Base-by-base conservation (phyloP, 2,888 invertebrate genomes). In the Dynastes grantii region DNA sequence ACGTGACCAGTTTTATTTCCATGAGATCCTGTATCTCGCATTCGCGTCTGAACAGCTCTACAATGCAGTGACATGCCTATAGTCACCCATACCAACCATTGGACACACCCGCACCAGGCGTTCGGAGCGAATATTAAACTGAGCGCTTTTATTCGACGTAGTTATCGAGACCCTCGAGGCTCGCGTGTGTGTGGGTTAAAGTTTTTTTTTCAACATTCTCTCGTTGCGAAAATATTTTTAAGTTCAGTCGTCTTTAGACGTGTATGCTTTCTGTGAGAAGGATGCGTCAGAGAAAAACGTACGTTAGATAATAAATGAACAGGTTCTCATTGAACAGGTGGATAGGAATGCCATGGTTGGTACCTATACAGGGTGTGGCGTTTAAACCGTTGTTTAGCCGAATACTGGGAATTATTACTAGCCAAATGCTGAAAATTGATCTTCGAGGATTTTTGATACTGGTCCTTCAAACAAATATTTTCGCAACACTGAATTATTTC, bases 1-100 rank as follows among this genome's bases (percentile, higher is more conserved):
- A 85, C 85, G 85, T 85, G 84, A 85, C 81, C 83, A 83, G 84
- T 85, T 84, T 85, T 86, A 85, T 84, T 83, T 84, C 84, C 83
- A 83, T 84, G 84, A 86, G 85, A 86, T 85, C 85, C 86, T 85
- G 85, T 85, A 85, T 85, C 84, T 84, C 49, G 68, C 63, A 71
- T 71, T 64, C 71, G 51, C 71, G 71, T 77, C 77, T 64, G 77
- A 51, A 61, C 77, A 51, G 70, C 71, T 71, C 71, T 77, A 77
- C 77, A 77, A 77, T 77, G 61, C 71, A 61, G 71, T 63, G 77
- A 77, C 77, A 70, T 77, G 77, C 63, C 40, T 49, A 58, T 51
- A 71, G 77, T 61, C 29, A 71, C 49, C n/a, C 71, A 58, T 9
- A 13, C 16, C 4, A 58, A 58, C 11, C 37, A 27, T 40, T n/a